Conservation (phyloP, 1,140 invertebrate species). For the Papilio machaon region DNA sequence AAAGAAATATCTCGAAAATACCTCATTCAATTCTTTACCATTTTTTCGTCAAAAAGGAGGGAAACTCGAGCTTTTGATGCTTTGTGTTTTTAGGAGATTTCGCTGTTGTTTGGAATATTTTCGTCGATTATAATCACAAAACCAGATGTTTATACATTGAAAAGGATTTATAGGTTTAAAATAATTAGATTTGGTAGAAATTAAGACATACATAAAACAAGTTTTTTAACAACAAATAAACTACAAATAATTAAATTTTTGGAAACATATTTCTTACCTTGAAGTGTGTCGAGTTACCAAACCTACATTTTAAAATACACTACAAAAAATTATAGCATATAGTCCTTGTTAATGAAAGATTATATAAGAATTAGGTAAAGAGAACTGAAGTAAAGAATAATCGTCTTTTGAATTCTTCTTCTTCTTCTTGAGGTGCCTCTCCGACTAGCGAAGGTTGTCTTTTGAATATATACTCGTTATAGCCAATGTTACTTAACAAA, state of each 20-base stretch:
- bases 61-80: conserved; percentile 30
- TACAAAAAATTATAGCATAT: neutral
- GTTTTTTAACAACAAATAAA: too few species aligned
- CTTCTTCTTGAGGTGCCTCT: too few species aligned
- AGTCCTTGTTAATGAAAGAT: neutral
- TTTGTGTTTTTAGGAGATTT: conserved; percentile 20
- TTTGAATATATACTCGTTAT: too few species aligned
- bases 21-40: conserved; percentile 38
- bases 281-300: neutral
- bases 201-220: too few species aligned
- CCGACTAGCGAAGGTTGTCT: too few species aligned
- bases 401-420: too few species aligned
- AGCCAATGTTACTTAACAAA: neutral
- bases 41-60: conserved; percentile 17
- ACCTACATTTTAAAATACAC: too few species aligned
- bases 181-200: too few species aligned
- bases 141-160: neutral
- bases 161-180: neutral
- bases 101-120: neutral
- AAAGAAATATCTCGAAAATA: conserved; percentile 44
- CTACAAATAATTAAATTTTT: neutral
- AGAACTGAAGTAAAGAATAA: neutral
- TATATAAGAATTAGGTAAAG: neutral
- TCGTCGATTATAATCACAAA: neutral
- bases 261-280: neutral